phyloP scores from a whole-genome alignment of 2,888 invertebrate genomes.

The Dicycla oo region DNA sequence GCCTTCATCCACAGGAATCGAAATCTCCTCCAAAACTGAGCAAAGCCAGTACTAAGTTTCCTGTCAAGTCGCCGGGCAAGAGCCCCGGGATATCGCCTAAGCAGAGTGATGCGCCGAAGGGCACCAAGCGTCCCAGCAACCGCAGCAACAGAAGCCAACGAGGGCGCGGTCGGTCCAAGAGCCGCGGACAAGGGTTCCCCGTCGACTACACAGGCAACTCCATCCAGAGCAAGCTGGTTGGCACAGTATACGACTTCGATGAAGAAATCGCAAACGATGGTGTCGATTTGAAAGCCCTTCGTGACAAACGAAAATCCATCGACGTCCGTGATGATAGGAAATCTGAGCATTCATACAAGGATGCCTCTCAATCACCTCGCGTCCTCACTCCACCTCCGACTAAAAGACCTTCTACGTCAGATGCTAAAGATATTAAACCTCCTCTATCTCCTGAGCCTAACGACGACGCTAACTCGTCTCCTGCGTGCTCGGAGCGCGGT shows the following conservation, averaged over 20 bases:
- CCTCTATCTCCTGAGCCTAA: conserved; percentile 83
- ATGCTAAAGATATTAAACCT: conserved; percentile 86
- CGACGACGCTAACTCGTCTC: conserved; percentile 70
- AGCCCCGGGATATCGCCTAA: conserved; percentile 92
- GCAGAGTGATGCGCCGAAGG: conserved; percentile 87
- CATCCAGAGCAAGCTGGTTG: conserved; percentile 95
- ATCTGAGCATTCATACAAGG: conserved; percentile 89
- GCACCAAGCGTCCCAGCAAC: conserved; percentile 80
- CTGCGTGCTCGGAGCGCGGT: conserved; percentile 70
- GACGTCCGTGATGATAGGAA: conserved; percentile 92
- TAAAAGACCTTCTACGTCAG: conserved; percentile 80
- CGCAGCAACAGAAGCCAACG: conserved; percentile 86
- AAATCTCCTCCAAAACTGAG: conserved; percentile 85
- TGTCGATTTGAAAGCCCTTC: conserved; percentile 94
- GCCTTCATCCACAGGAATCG: conserved; percentile 76
- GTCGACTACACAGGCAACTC: conserved; percentile 91
- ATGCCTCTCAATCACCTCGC: conserved; percentile 91
- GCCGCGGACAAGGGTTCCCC: conserved; percentile 80
- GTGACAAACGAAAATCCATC: conserved; percentile 94
- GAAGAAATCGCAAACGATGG: conserved; percentile 95
- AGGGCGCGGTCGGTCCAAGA: conserved; percentile 88
- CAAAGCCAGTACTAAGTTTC: conserved; percentile 91
- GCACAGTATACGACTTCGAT: conserved; percentile 97
- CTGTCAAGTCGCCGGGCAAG: conserved; percentile 93
- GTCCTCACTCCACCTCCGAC: conserved; percentile 87